Evolutionary conservation across 1,140 invertebrate genomes (phyloP).

Genomic region (Bombus pyrosoma): DNA sequence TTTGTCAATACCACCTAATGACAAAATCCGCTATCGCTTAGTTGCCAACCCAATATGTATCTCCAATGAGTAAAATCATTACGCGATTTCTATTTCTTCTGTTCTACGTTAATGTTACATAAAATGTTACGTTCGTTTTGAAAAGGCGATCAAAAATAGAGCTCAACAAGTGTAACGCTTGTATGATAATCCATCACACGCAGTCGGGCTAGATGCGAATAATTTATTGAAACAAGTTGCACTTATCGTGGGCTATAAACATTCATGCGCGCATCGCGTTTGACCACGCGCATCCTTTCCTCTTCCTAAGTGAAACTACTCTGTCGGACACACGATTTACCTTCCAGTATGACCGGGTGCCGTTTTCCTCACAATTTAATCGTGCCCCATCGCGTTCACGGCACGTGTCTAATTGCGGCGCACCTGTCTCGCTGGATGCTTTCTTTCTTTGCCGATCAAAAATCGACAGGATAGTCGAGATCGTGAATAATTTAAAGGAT

Average conservation of each 20-base stretch:
- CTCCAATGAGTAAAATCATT: too few relatives aligned
- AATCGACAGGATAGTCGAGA: slow-evolving; percentile 41
- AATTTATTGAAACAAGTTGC: neutral
- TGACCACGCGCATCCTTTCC: neutral
- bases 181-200: slow-evolving; percentile 1
- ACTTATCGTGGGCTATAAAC: neutral
- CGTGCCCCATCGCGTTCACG: neutral
- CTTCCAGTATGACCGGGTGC: neutral
- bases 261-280: neutral
- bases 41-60: too few relatives aligned
- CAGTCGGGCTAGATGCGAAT: neutral
- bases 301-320: neutral
- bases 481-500: slow-evolving; percentile 64
- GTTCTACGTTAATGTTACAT: neutral
- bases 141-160: neutral
- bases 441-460: slow-evolving; percentile 53
- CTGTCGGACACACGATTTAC: neutral
- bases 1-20: too few relatives aligned
- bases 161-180: slow-evolving; percentile 16
- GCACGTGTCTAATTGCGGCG: neutral
- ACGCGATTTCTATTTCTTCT: neutral
- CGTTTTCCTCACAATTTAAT: slow-evolving; percentile 22
- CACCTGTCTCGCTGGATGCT: slow-evolving; percentile 1
- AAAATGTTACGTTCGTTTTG: too few relatives aligned
- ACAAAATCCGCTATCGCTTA: too few relatives aligned